Evolutionary conservation across 2,888 invertebrate species (phyloP).

Genomic region (Cheilosia impressa): DNA sequence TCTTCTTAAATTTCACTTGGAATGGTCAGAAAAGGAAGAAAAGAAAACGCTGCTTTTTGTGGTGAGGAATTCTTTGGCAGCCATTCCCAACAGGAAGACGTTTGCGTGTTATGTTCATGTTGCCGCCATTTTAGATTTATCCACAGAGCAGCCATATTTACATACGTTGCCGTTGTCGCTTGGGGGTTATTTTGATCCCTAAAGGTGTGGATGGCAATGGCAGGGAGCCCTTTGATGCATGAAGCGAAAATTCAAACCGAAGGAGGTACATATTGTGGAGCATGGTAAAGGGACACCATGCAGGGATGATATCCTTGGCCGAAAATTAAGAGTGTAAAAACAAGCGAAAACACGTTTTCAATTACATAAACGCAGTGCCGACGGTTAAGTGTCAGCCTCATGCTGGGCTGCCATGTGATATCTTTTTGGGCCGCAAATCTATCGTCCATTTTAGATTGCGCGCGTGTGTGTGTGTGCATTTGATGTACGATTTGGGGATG

Average conservation of each 20-base stretch:
- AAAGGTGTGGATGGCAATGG: conserved; percentile 61
- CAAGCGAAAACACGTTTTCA: conserved; percentile 53
- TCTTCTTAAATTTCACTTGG: conserved; percentile 58
- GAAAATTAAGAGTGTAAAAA: conserved; percentile 22
- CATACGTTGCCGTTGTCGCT: conserved; percentile 35
- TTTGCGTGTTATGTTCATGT: conserved; percentile 66
- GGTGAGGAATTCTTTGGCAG: conserved; percentile 17
- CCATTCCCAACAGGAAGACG: conserved; percentile 55
- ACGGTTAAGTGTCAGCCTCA: conserved; percentile 58
- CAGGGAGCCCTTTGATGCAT: conserved; percentile 58
- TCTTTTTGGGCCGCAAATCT: conserved; percentile 46
- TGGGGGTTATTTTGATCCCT: conserved; percentile 62
- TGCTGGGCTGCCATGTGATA: conserved; percentile 64
- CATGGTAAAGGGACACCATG: conserved; percentile 24
- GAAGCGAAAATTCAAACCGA: conserved; percentile 33
- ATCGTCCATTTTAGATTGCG: conserved; percentile 67
- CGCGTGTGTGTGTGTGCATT: conserved; percentile 16
- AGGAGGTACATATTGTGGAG: conserved; percentile 1
- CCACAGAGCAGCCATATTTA: conserved; percentile 65
- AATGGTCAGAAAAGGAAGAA: neutral
- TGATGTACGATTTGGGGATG: conserved; percentile 59
- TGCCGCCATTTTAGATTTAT: conserved; percentile 70
- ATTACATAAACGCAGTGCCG: conserved; percentile 51
- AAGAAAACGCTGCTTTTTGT: neutral
- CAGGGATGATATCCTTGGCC: conserved; percentile 58